phyloP scores from a whole-genome alignment of 2,888 invertebrate genomes.

The Caenorhabditis sp. region DNA sequence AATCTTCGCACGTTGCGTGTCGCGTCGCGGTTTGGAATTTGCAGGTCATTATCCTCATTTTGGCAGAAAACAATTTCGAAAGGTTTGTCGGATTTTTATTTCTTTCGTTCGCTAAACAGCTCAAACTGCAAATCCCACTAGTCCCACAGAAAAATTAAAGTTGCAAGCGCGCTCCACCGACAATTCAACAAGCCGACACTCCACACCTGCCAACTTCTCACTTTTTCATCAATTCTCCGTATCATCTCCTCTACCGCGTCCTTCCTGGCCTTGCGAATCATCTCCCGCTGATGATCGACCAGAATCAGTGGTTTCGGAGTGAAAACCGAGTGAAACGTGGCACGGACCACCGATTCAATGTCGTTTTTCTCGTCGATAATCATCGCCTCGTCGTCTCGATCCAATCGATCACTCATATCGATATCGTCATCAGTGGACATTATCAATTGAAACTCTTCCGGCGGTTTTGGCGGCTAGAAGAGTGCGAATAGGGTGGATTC shows the following conservation, averaged over 20 bases:
- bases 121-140: too few relatives aligned
- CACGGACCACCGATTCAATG: constrained; percentile 36
- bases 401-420: too few relatives aligned
- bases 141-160: too few relatives aligned
- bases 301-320: constrained; percentile 24
- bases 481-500: not conserved
- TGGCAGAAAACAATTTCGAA: too few relatives aligned
- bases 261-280: constrained; percentile 20
- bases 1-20: too few relatives aligned
- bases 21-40: too few relatives aligned
- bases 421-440: not conserved
- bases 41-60: too few relatives aligned
- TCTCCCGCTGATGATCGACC: constrained; percentile 1
- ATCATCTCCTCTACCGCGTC: constrained; percentile 37
- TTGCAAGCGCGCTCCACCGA: not conserved
- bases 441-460: not conserved
- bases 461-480: not conserved
- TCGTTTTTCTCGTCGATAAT: constrained; percentile 23
- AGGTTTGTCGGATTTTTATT: too few relatives aligned
- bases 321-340: constrained; percentile 31
- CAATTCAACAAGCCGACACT: not conserved
- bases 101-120: too few relatives aligned
- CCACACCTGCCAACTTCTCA: not conserved
- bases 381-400: constrained; percentile 4
- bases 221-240: constrained; percentile 43